phyloP scores from a whole-genome alignment of 2,888 invertebrate species.

The Drosophila acutilabella region DNA sequence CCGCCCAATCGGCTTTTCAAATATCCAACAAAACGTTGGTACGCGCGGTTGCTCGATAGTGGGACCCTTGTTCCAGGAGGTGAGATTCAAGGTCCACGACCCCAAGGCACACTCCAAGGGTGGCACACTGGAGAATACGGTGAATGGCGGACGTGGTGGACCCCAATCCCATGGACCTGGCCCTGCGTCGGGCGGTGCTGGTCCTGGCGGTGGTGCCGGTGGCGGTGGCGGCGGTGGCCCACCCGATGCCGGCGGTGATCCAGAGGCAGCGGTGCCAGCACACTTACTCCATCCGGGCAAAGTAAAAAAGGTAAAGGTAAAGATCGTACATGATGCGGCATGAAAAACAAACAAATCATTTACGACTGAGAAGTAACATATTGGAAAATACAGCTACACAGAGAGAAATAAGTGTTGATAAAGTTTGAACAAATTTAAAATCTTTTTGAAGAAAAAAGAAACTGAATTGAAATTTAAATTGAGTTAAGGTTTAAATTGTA shows the following conservation, averaged over 20 bases:
- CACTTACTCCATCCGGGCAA: slow-evolving; percentile 95
- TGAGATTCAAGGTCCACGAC: slow-evolving; percentile 97
- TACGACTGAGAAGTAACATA: too few relatives aligned
- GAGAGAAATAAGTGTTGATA: too few relatives aligned
- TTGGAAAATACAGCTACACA: too few relatives aligned
- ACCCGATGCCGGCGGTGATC: slow-evolving; percentile 86
- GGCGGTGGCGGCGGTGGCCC: slow-evolving; percentile 81
- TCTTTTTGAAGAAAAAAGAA: too few relatives aligned
- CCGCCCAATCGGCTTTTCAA: slow-evolving; percentile 86
- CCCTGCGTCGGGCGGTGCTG: slow-evolving; percentile 82
- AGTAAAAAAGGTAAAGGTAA: slow-evolving; percentile 85
- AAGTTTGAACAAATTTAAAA: too few relatives aligned
- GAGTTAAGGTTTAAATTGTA: too few relatives aligned
- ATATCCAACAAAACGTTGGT: slow-evolving; percentile 86
- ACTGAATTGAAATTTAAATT: too few relatives aligned
- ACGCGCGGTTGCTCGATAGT: slow-evolving; percentile 88
- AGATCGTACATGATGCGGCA: slow-evolving; percentile 56
- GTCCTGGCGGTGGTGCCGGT: slow-evolving; percentile 75
- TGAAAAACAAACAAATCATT: slow-evolving; percentile 2
- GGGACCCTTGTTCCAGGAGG: slow-evolving; percentile 92
- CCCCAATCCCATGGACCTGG: slow-evolving; percentile 87
- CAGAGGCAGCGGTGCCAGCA: slow-evolving; percentile 86
- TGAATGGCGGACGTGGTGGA: slow-evolving; percentile 91
- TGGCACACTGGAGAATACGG: slow-evolving; percentile 95
- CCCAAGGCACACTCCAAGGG: slow-evolving; percentile 97